These are phyloP conservation scores for Pycnonotus jocosus DNA, from an alignment of 2,113 vertebrate genomes.

Conservation along the genomic window DNA sequence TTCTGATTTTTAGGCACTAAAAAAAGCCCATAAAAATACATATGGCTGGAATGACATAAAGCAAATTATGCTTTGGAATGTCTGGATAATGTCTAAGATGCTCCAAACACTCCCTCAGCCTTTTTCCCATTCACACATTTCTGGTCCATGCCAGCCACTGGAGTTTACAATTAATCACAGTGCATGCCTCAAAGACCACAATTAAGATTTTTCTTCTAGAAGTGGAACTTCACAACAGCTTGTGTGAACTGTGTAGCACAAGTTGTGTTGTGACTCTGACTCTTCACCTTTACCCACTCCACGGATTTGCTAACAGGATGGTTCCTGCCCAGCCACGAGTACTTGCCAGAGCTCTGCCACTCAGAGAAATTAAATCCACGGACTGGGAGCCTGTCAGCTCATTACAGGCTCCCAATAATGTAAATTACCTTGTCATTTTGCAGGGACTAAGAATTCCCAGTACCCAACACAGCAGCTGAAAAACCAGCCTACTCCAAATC, in stretches of 20 bases:
- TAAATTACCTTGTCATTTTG: background rate
- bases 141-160: background rate
- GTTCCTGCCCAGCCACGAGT: background rate
- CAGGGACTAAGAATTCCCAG: background rate
- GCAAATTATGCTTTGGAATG: slow-evolving; percentile 51
- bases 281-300: background rate
- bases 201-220: background rate
- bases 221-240: background rate
- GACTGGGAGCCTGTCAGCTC: background rate
- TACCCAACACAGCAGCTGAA: background rate
- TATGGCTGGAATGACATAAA: slow-evolving; percentile 35
- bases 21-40: slow-evolving; percentile 24
- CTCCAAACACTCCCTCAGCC: background rate
- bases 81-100: background rate
- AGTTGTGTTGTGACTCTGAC: background rate
- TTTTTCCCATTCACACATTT: background rate
- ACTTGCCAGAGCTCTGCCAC: background rate
- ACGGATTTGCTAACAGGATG: background rate
- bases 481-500: background rate
- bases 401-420: background rate
- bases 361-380: background rate
- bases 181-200: background rate
- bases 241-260: background rate
- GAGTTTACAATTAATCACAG: background rate
- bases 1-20: slow-evolving; percentile 68